Base-by-base conservation (phyloP, 2,113 vertebrate species). In the Protomyctophum bolini region DNA sequence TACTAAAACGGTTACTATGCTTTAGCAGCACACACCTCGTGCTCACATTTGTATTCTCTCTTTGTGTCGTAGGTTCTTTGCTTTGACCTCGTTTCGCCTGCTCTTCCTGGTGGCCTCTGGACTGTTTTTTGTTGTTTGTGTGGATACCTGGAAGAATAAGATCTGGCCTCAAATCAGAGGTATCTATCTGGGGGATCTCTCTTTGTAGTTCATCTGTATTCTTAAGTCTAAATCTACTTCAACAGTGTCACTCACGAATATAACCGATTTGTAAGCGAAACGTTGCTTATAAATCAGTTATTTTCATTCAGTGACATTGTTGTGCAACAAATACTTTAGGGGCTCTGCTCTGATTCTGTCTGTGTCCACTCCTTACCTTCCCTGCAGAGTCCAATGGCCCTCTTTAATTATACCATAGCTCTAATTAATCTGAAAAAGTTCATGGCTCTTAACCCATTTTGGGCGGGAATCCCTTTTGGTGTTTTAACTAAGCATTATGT, bases 81-180 rank as follows among this genome's bases (percentile, higher is more conserved):
- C 96, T 15, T 78, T 99, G 92, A 96, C 94, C 49, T 96, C 97
- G 7, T 91, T 98, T 59, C 95, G 95, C 63, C 84, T 95, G 81
- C 85, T 99, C 51, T 99, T 96, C 91, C 85, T 99, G 57, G 71
- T 95, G 84, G 93, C 95, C 0, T 85, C 94, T 41, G 89, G 91
- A 47, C 88, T 96, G 62, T 93, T 94, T 66, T 55, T 96, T 58
- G 5, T 93, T 4, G 91, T 98, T 59, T 96, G 95, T 83, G 70
- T 94, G 10, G 96, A 99, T 84, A 93, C 94, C 49, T 98, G 98
- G 96, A 96, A 92, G 81, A 95, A 81, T 84, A 96, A 92, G 89
- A 96, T 98, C 81, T 98, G 96, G 96, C 96, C 95, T 59, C 88
- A 93, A 88, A 94, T 98, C 70, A 90, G 81, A 94, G 95, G 97